Percentiles rank a stretch among this genome's conserved stretches.
Conservation (phyloP, 2,888 invertebrate genomes). For the Syrista parreyssii region DNA sequence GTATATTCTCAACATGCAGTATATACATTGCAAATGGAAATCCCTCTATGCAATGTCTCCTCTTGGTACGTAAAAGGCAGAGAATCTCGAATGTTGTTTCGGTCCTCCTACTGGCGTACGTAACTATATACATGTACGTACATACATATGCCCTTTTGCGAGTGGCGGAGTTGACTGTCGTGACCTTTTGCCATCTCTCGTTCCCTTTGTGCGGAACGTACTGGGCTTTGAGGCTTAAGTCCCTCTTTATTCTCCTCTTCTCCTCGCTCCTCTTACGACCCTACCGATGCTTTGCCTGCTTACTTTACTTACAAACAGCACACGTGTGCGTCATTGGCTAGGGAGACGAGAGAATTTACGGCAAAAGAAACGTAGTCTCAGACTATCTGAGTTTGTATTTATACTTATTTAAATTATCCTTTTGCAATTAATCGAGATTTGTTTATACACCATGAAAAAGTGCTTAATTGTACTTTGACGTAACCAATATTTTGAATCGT, state of each 20-base stretch:
- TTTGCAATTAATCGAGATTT: neutral
- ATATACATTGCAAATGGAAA: neutral
- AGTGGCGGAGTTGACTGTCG: neutral
- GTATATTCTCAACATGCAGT: neutral
- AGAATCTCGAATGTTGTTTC: neutral
- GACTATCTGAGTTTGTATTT: neutral
- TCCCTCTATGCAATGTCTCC: neutral
- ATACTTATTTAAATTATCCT: slow-evolving; percentile 12
- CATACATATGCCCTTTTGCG: neutral
- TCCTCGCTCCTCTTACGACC: neutral
- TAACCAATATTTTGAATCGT: neutral
- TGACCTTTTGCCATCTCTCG: neutral
- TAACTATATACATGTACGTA: neutral
- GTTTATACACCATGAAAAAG: slow-evolving; percentile 5
- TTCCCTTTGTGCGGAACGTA: neutral
- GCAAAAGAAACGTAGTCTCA: neutral
- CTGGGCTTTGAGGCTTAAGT: neutral
- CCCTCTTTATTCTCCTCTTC: neutral
- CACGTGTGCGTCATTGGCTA: neutral
- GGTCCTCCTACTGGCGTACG: neutral
- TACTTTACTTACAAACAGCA: slow-evolving; percentile 5
- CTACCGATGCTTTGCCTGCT: neutral
- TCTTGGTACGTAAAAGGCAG: neutral
- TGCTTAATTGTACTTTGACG: slow-evolving; percentile 11
- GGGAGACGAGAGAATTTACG: neutral